phyloP scores from a whole-genome alignment of 2,888 invertebrate genomes.

The Acanthosepion esculentum region DNA sequence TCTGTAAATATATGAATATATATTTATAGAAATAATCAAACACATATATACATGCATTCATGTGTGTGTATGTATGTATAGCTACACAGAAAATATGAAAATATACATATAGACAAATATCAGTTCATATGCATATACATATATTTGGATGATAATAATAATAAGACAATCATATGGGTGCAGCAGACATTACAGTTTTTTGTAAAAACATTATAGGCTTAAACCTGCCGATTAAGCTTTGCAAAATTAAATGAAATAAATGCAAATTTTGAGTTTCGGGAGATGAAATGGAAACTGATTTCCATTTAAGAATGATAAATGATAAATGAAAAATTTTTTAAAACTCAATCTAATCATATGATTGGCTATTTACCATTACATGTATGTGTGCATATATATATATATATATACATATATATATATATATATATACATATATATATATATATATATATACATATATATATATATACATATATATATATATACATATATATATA shows the following conservation, averaged over 20 bases:
- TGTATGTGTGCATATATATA: neutral
- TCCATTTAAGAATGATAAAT: neutral
- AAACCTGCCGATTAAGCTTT: neutral
- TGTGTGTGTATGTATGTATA: neutral
- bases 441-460: neutral
- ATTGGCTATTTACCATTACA: neutral
- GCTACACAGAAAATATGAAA: neutral
- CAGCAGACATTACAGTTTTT: neutral
- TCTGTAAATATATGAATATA: neutral
- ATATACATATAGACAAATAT: neutral
- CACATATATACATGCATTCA: neutral
- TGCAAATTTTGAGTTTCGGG: neutral
- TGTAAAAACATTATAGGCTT: neutral
- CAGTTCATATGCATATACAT: neutral
- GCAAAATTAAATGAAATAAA: neutral
- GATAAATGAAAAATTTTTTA: neutral
- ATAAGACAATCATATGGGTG: neutral
- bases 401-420: constrained; percentile 41
- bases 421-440: neutral
- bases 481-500: neutral
- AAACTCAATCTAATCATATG: neutral
- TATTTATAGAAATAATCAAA: neutral
- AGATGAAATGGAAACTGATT: neutral
- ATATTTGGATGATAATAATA: neutral
- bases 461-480: neutral